Base-by-base conservation (phyloP, 2,888 invertebrate species). In the Nymphalis polychloros region DNA sequence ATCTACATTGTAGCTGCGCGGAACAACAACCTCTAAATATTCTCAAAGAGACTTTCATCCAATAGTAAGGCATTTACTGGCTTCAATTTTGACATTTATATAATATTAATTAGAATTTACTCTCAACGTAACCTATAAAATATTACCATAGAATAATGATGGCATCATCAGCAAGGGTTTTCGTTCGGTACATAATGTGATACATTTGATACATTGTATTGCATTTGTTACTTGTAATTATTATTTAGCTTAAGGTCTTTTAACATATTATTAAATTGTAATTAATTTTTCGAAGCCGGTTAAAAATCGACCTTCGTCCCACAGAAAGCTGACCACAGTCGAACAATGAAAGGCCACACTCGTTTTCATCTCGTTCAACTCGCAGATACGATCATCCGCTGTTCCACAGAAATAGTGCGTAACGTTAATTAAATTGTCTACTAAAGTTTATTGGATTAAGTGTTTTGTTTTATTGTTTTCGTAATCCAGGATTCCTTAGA, bases 271-370 rank as follows among this genome's bases (percentile, higher is more conserved):
- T n/a, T 19, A 20, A 4, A 20, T 13, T 23, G 20, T 20, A 55
- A 35, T 17, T 7, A 31, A 31, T n/a, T 27, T 31, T 8, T 27
- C 20, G 23, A 10, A 49, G 27, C 2, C 16, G 17, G 27, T 35
- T 31, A 55, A 55, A 55, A n/a, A 55, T 55, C 55, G 35, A 55
- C 55, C 55, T 55, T 55, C 55, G 8, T 17, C 3, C 55, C 55
- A n/a, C 55, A 55, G 55, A 41, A 50, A 47, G 48, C 52, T 31
- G 55, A 49, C 31, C 46, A 47, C 8, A 23, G 16, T n/a, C 59
- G 47, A 72, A 72, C 72, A 72, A 72, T 72, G 72, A 72, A 72
- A 72, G 72, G 72, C 64, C 69, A 65, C 41, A 55, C 57, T 60
- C 66, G 63, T 67, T 69, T 65, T 64, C 63, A 68, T 69, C 71